These are phyloP conservation scores for Cyclina sinensis DNA, from an alignment of 1,140 invertebrate species.

Conservation along the genomic window DNA sequence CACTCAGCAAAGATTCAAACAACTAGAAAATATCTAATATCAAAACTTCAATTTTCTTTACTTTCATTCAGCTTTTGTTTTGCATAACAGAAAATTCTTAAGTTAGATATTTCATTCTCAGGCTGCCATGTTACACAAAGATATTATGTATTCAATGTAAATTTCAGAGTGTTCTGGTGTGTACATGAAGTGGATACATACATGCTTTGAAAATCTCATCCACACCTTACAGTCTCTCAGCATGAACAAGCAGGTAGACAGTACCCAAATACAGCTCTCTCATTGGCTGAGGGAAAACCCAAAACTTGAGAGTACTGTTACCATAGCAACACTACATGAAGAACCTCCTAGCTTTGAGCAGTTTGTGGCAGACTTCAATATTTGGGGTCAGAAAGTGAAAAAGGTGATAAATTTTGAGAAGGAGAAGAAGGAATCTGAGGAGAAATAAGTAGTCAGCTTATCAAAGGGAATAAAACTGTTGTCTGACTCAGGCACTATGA, in stretches of 20 bases:
- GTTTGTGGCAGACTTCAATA: slow-evolving; percentile 80
- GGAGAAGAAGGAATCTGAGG: slow-evolving; percentile 17
- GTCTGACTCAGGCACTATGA: too few relatives aligned
- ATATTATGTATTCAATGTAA: too few relatives aligned
- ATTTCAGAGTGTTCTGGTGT: slow-evolving; percentile 79
- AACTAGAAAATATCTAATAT: too few relatives aligned
- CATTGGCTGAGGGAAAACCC: slow-evolving; percentile 91
- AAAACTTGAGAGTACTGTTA: slow-evolving; percentile 93
- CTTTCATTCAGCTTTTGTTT: too few relatives aligned
- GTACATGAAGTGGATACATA: slow-evolving; percentile 83
- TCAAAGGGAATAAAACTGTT: too few relatives aligned
- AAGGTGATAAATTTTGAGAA: slow-evolving; percentile 65
- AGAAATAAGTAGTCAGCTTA: not conserved
- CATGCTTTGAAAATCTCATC: slow-evolving; percentile 80
- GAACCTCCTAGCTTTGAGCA: slow-evolving; percentile 74
- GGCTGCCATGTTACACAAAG: too few relatives aligned
- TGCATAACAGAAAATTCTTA: not conserved
- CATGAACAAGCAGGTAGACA: slow-evolving; percentile 78
- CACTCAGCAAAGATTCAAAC: too few relatives aligned
- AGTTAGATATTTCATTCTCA: too few relatives aligned
- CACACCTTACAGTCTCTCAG: slow-evolving; percentile 74
- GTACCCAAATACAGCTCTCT: slow-evolving; percentile 89
- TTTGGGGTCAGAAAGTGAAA: slow-evolving; percentile 78
- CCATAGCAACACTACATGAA: slow-evolving; percentile 70
- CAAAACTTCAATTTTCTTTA: too few relatives aligned